These are phyloP conservation scores for Siphonodentalium dalli DNA, from an alignment of 2,888 invertebrate genomes.

Conservation along the genomic window DNA sequence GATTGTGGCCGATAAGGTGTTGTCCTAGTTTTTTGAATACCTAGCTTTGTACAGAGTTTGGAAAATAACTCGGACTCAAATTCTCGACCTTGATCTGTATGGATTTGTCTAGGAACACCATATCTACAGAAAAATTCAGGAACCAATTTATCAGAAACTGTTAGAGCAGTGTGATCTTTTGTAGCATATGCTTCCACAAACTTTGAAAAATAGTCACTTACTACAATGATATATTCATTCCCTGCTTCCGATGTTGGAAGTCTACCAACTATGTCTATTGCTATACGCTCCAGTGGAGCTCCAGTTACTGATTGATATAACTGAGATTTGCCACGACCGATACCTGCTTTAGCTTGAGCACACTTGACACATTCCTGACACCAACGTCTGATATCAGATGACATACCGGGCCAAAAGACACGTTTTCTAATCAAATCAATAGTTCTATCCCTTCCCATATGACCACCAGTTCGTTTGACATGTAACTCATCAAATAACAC, in stretches of 20 bases:
- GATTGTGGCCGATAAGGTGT: too few species aligned
- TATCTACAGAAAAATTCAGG: slow-evolving; percentile 10
- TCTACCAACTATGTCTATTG: slow-evolving; percentile 1
- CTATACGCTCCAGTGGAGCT: slow-evolving; percentile 4
- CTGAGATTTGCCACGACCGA: neutral
- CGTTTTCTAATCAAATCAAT: too few species aligned
- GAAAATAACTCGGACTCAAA: too few species aligned
- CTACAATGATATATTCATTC: slow-evolving; percentile 20
- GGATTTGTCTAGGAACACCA: slow-evolving; percentile 9
- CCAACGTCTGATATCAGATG: too few species aligned
- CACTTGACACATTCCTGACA: neutral
- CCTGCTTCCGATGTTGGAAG: slow-evolving; percentile 3
- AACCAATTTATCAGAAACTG: slow-evolving; percentile 27
- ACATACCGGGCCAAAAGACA: too few species aligned
- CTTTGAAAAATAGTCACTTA: slow-evolving; percentile 24
- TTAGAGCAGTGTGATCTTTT: slow-evolving; percentile 17
- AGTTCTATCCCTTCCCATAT: too few species aligned
- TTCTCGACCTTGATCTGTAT: slow-evolving; percentile 3
- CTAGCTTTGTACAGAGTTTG: too few species aligned
- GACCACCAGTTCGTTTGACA: too few species aligned
- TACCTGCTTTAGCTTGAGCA: neutral
- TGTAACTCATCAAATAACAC: too few species aligned
- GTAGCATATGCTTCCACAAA: slow-evolving; percentile 25
- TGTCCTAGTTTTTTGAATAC: neutral
- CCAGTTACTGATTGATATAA: neutral